Conservation (phyloP, 2,113 vertebrate species). For the Noturus placidus region DNA sequence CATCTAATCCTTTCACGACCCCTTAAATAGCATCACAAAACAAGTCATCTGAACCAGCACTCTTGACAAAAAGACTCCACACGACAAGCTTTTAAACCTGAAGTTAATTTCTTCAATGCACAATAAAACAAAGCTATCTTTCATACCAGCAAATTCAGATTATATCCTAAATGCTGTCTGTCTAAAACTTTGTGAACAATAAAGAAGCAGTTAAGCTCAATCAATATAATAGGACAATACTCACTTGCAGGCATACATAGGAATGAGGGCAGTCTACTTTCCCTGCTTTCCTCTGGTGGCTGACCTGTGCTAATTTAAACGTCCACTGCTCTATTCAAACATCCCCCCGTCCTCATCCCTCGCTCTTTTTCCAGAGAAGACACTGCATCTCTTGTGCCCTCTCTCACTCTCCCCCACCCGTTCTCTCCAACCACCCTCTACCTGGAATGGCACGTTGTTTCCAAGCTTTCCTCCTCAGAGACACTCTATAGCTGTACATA, state of each 20-base stretch:
- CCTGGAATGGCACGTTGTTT: constrained; percentile 70
- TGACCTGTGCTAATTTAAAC: constrained; percentile 75
- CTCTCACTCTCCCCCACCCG: constrained; percentile 56
- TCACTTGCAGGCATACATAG: constrained; percentile 41
- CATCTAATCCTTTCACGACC: neutral
- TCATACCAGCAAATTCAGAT: neutral
- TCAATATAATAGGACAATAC: constrained; percentile 37
- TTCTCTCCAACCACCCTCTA: constrained; percentile 59
- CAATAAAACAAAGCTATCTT: neutral
- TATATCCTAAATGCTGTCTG: neutral
- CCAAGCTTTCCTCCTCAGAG: constrained; percentile 68
- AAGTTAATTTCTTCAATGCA: neutral
- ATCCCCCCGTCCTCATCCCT: constrained; percentile 58
- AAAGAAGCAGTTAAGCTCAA: too few relatives aligned
- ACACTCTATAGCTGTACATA: constrained; percentile 67
- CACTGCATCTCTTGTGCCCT: constrained; percentile 79
- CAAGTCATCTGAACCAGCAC: neutral
- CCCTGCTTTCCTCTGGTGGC: constrained; percentile 54
- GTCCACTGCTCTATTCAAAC: constrained; percentile 73
- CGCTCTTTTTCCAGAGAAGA: constrained; percentile 75
- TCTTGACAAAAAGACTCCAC: neutral
- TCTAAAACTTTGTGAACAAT: neutral
- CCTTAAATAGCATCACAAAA: neutral
- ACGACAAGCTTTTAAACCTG: neutral
- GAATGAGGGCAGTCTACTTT: constrained; percentile 48